phyloP scores from a whole-genome alignment of 2,113 vertebrate genomes.

The Canis aureus region DNA sequence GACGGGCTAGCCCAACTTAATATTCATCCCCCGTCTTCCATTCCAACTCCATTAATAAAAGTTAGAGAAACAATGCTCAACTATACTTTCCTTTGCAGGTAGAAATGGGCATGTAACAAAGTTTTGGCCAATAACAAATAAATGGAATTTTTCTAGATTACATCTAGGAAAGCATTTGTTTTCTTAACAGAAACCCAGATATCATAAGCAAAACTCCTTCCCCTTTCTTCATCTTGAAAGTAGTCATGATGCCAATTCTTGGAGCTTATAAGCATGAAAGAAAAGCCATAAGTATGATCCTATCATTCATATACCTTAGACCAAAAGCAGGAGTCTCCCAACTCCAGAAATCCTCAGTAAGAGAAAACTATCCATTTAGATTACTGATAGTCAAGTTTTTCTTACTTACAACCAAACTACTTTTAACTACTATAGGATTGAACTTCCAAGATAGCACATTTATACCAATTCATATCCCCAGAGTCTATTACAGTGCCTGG shows the following conservation, averaged over 20 bases:
- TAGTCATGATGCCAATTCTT: not conserved
- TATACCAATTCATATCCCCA: not conserved
- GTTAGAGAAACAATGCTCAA: not conserved
- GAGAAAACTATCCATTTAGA: not conserved
- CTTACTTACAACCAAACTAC: not conserved
- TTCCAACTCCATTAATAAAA: not conserved
- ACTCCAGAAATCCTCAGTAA: not conserved
- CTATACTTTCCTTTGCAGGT: not conserved
- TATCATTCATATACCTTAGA: not conserved
- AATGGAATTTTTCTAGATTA: not conserved
- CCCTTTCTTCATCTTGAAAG: not conserved
- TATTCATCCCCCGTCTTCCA: not conserved
- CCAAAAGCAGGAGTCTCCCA: not conserved
- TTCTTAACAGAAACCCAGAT: not conserved
- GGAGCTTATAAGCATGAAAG: not conserved
- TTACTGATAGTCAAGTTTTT: not conserved
- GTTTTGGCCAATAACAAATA: not conserved
- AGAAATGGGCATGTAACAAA: not conserved
- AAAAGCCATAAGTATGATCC: not conserved
- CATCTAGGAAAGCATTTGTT: not conserved
- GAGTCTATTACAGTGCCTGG: not conserved
- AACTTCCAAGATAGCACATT: not conserved
- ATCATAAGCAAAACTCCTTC: not conserved
- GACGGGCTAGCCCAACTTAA: not conserved
- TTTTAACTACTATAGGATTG: not conserved